Conservation (phyloP, 2,113 vertebrate species). For the Plotosus lineatus region DNA sequence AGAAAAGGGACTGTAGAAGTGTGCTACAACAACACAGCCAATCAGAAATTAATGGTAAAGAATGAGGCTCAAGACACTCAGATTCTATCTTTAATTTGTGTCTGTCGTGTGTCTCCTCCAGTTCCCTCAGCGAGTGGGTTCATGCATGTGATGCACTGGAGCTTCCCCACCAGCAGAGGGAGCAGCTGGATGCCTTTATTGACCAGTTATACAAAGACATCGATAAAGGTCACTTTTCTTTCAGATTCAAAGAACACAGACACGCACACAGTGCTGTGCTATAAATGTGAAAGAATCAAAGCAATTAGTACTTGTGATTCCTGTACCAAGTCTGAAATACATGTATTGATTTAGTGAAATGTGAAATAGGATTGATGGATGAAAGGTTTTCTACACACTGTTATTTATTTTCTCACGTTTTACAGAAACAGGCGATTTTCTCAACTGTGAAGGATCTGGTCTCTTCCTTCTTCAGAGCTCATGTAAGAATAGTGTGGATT, state of each 20-base stretch:
- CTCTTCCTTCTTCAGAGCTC: slow-evolving; percentile 97
- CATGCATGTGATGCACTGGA: slow-evolving; percentile 89
- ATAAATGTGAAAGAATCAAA: not conserved
- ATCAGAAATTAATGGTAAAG: not conserved
- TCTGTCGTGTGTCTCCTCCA: slow-evolving; percentile 59
- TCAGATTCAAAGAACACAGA: not conserved
- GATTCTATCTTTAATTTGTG: not conserved
- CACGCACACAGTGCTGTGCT: slow-evolving; percentile 19
- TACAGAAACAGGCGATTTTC: slow-evolving; percentile 93
- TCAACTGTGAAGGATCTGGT: slow-evolving; percentile 98
- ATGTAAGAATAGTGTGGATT: slow-evolving; percentile 78
- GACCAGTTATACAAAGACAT: slow-evolving; percentile 99
- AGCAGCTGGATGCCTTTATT: slow-evolving; percentile 90
- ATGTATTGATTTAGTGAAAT: slow-evolving; percentile 24
- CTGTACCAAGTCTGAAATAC: not conserved
- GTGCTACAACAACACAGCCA: not conserved
- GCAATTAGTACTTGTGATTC: not conserved
- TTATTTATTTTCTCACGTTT: slow-evolving; percentile 42
- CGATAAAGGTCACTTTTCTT: slow-evolving; percentile 82
- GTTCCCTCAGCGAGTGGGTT: slow-evolving; percentile 96
- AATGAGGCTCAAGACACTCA: not conserved
- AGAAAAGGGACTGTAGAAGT: not conserved
- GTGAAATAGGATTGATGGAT: slow-evolving; percentile 23
- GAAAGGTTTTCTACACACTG: slow-evolving; percentile 31
- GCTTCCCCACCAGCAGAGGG: slow-evolving; percentile 84